A percentile compares a stretch with the other conserved stretches of the same genome.
phyloP scores from a whole-genome alignment of 2,113 vertebrate genomes.

The Vicugna pacos region DNA sequence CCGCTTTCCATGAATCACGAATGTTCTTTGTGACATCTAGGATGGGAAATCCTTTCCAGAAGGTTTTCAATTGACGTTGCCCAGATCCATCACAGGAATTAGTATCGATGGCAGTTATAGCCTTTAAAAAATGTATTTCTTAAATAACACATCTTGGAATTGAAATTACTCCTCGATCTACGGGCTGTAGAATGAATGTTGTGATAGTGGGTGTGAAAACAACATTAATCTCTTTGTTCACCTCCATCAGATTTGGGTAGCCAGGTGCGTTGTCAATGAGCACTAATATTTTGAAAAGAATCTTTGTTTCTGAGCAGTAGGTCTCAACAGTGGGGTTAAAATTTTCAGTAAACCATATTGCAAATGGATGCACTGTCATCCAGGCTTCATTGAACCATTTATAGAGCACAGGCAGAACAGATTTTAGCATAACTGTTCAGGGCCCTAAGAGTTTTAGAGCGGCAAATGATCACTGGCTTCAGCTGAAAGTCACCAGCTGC shows the following conservation, averaged over 20 bases:
- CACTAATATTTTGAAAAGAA: background rate
- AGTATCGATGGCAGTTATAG: background rate
- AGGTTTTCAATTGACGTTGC: background rate
- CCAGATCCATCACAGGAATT: background rate
- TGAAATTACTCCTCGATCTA: background rate
- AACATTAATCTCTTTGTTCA: background rate
- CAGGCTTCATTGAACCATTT: background rate
- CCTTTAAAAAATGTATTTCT: background rate
- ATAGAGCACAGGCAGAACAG: background rate
- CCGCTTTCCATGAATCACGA: background rate
- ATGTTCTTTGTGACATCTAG: background rate
- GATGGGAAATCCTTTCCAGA: background rate
- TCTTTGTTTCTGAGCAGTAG: background rate
- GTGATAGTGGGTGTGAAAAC: background rate
- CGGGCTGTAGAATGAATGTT: background rate
- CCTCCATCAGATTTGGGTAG: background rate
- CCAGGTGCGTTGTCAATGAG: background rate
- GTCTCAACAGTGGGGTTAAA: background rate
- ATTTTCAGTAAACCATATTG: background rate
- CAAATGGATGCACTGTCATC: background rate
- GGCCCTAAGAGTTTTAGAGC: background rate
- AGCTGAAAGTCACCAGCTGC: background rate
- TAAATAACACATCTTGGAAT: background rate
- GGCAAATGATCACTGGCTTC: background rate
- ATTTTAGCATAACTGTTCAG: background rate